These are phyloP conservation scores for Stylophora pistillata DNA, from an alignment of 64 coral and sea anemone species.

Conservation along the genomic window DNA sequence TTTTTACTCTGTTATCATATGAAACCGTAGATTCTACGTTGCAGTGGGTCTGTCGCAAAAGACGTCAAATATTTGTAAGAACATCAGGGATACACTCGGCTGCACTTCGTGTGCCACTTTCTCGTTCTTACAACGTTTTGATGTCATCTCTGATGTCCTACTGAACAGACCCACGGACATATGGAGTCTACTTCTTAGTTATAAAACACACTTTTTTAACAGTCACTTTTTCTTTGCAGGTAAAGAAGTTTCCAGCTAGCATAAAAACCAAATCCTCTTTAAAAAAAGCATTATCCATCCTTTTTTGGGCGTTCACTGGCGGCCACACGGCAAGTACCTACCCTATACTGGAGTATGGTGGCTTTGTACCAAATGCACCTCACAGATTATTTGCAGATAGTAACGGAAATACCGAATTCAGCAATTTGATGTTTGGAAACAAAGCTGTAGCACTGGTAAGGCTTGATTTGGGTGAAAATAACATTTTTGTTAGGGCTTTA, in stretches of 20 bases:
- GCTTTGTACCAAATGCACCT: slow-evolving; percentile 91
- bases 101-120: too few relatives aligned
- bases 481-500: too few relatives aligned
- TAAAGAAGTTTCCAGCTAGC: slow-evolving; percentile 74
- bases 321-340: slow-evolving; percentile 81
- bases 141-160: too few relatives aligned
- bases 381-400: slow-evolving; percentile 85
- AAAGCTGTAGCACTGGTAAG: slow-evolving; percentile 93
- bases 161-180: too few relatives aligned
- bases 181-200: too few relatives aligned
- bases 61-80: too few relatives aligned
- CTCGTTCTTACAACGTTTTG: too few relatives aligned
- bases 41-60: too few relatives aligned
- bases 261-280: slow-evolving; percentile 57
- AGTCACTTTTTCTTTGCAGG: slow-evolving; percentile 13
- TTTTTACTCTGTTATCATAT: too few relatives aligned
- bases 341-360: slow-evolving; percentile 85
- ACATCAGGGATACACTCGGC: too few relatives aligned
- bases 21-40: too few relatives aligned
- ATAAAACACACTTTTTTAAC: background rate
- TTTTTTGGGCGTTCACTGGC: slow-evolving; percentile 85
- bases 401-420: slow-evolving; percentile 61
- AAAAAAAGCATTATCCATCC: slow-evolving; percentile 39
- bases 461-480: background rate
- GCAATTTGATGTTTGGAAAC: slow-evolving; percentile 96